Base-by-base conservation (phyloP, 1,140 invertebrate genomes). In the Contarinia nasturtii region DNA sequence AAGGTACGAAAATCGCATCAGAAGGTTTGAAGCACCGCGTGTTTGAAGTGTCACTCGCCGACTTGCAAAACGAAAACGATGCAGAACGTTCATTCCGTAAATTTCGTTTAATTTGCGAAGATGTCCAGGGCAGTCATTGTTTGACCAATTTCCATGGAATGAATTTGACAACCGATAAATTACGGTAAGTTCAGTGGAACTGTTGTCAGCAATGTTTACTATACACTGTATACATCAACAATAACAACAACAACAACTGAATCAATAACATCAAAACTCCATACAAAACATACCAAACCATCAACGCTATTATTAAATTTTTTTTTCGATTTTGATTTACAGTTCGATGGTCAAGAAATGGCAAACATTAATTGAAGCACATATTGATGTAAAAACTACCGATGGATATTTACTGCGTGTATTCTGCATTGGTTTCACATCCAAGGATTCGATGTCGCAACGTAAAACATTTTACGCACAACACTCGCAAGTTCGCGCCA, bases 311-410 rank as follows among this genome's bases (percentile, higher is more conserved):
- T 27, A 27, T 3, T 27, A 27, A 27, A n/a, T n/a, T n/a, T n/a
- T 27, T 27, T 27, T 27, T 27, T 27, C 4, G 27, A 5, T 27
- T 27, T 27, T 27, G 27, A 5, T 50, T 48, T 51, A 78, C n/a
- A n/a, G 86, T 53, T 96, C 90, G 33, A 97, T 98, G 89, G 92
- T 98, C 1, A 98, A 98, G 68, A 98, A 98, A 71, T 98, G 93
- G 93, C 80, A 86, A 71, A 97, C 94, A 2, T 68, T 98, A 10
- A 96, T 99, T 55, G 93, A 98, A 68, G 92, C 90, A 49, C 84
- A 88, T 63, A 83, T 89, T 56, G 93, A 98, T 68, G 92, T 97
- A 0, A 97, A 95, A 68, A 99, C 96, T 18, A 94, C 92, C 20
- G 96, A 99, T 67, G 93, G 93, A 2, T 99, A 95, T 61, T 66